phyloP scores from a whole-genome alignment of 2,113 vertebrate genomes.

The Monarcha castaneiventris region DNA sequence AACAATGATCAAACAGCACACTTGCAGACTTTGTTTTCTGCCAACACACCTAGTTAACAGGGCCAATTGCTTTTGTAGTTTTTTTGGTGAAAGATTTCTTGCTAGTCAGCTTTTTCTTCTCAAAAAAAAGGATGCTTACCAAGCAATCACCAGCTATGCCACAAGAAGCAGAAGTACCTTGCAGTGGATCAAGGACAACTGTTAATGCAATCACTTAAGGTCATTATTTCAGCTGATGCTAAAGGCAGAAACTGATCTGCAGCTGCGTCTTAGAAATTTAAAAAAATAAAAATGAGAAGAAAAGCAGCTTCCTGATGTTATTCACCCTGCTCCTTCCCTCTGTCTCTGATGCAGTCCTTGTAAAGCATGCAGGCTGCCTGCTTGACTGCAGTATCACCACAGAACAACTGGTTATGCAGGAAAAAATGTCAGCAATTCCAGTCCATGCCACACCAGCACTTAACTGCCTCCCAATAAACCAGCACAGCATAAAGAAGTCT shows the following conservation, averaged over 20 bases:
- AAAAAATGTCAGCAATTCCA: neutral
- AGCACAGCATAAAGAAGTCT: neutral
- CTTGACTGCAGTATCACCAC: neutral
- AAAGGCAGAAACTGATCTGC: neutral
- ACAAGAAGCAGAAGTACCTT: neutral
- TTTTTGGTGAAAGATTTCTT: neutral
- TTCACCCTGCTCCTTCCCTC: neutral
- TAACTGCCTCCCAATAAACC: neutral
- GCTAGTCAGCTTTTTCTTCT: neutral
- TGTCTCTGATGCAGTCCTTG: neutral
- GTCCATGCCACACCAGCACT: neutral
- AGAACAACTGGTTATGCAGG: constrained; percentile 10
- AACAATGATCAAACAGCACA: neutral
- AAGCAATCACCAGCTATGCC: neutral
- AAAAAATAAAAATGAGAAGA: neutral
- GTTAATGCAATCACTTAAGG: neutral
- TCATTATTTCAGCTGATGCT: neutral
- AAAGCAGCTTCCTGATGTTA: neutral
- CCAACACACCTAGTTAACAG: neutral
- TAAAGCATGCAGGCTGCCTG: neutral
- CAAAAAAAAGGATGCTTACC: neutral
- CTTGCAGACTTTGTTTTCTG: neutral
- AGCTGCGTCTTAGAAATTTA: neutral
- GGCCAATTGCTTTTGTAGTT: neutral
- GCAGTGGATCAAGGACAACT: neutral